A percentile compares a stretch with the other conserved stretches of the same genome.
phyloP scores from a whole-genome alignment of 2,113 vertebrate species.

The Ochotona princeps region DNA sequence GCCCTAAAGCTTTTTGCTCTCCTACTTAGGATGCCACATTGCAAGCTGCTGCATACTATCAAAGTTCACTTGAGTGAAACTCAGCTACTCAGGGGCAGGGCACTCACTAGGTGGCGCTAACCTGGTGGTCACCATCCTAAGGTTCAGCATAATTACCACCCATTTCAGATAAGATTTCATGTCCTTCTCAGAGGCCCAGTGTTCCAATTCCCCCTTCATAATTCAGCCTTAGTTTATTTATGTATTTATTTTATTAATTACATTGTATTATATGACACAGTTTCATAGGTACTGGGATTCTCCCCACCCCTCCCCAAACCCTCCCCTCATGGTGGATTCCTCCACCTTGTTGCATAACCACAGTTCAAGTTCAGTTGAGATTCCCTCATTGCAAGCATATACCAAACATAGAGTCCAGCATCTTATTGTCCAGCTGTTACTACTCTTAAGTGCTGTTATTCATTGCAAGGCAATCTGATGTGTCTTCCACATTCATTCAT shows the following conservation, averaged over 20 bases:
- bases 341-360: no score
- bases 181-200: not conserved
- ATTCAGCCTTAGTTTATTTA: not conserved
- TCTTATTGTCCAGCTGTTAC: constrained; percentile 60
- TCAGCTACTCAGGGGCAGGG: not conserved
- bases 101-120: not conserved
- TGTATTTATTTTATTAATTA: no score
- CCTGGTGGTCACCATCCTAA: not conserved
- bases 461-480: constrained; percentile 19
- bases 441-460: constrained; percentile 49
- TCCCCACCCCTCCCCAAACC: no score
- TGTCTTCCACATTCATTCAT: constrained; percentile 56
- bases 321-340: no score
- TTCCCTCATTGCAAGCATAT: no score
- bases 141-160: constrained; percentile 21
- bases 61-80: not conserved
- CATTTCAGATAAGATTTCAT: constrained; percentile 46
- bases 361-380: no score
- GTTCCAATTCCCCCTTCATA: constrained; percentile 49
- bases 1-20: not conserved
- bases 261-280: no score
- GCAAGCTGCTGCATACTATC: not conserved
- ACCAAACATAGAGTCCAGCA: no score
- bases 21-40: not conserved
- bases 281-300: no score